Conservation (phyloP, 2,888 invertebrate species). For the Holacanthella duospinosa region DNA sequence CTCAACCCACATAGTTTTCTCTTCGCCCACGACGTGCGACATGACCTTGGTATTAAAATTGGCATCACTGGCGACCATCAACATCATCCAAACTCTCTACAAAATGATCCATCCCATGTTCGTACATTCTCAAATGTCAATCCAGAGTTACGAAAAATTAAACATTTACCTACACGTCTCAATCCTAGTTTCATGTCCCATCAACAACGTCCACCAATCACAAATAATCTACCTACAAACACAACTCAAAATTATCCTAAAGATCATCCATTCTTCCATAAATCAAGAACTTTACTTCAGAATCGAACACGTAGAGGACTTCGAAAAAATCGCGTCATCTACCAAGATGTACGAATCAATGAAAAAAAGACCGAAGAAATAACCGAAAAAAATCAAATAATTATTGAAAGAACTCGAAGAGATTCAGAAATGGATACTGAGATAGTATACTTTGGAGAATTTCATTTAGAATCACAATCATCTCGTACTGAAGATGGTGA, state of each 20-base stretch:
- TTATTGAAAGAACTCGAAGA: no score
- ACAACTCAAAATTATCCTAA: not conserved
- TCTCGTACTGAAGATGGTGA: not conserved
- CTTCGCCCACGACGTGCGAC: not conserved
- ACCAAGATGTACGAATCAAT: no score
- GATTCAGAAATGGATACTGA: not conserved
- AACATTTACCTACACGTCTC: not conserved
- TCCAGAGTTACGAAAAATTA: not conserved
- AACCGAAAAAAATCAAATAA: no score
- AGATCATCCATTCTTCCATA: not conserved
- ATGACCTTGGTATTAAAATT: not conserved
- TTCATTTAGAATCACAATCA: not conserved
- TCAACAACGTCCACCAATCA: not conserved
- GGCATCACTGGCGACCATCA: not conserved
- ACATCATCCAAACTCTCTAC: not conserved
- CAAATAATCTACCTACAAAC: not conserved
- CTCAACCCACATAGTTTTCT: not conserved
- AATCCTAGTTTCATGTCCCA: slow-evolving; percentile 2
- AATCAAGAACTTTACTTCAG: not conserved
- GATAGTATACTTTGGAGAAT: not conserved
- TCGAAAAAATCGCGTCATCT: not conserved
- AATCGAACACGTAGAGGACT: not conserved
- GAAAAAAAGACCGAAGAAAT: no score
- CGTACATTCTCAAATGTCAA: not conserved
- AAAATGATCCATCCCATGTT: not conserved